Base-by-base conservation (phyloP, 1,140 invertebrate species). In the Cryptotermes secundus region DNA sequence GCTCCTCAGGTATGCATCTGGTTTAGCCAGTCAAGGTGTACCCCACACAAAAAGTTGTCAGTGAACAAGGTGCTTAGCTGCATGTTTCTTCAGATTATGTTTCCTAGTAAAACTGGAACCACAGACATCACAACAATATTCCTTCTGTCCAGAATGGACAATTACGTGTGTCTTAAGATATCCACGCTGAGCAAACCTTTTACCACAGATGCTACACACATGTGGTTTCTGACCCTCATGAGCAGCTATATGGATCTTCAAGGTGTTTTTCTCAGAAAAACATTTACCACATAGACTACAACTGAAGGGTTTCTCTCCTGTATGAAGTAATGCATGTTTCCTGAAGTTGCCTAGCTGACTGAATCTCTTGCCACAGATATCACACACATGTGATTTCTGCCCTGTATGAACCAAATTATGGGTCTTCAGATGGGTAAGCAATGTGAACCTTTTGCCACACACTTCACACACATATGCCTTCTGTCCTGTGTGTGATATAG, bases 401-500 rank as follows among this genome's bases (percentile, higher is more conserved):
- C 72, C 81, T 45, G 81, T 9, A 45, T 45, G 81, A 22, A 82
- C 31, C 59, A 72, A n/a, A 4, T 26, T n/a, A 49, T 82, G 81
- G 9, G 36, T 49, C 38, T 45, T 82, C 24, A 82, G 34, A 26
- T 82, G 36, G 26, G 36, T 49, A n/a, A 45, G 81, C n/a, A 45
- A 45, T 9, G 19, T n/a, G 31, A 82, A 82, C 14, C 42, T 45
- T n/a, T 82, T 82, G 14, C 81, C 81, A 82, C 81, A 82, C 19
- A 82, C 81, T 0, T 31, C 81, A 82, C 81, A 82, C n/a, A 42
- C 45, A 31, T 82, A 42, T 24, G 96, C 96, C 87, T 96, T 95
- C 86, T 94, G 92, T 84, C 96, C 96, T 1, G 94, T 95, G 87
- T 98, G 96, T n/a, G 94, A 95, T 88, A 96, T 93, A 86, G 95